A percentile compares a stretch with the other conserved stretches of the same genome.
Evolutionary conservation across 1,140 invertebrate species (phyloP).

Genomic region (Caenorhabditis tropicalis): DNA sequence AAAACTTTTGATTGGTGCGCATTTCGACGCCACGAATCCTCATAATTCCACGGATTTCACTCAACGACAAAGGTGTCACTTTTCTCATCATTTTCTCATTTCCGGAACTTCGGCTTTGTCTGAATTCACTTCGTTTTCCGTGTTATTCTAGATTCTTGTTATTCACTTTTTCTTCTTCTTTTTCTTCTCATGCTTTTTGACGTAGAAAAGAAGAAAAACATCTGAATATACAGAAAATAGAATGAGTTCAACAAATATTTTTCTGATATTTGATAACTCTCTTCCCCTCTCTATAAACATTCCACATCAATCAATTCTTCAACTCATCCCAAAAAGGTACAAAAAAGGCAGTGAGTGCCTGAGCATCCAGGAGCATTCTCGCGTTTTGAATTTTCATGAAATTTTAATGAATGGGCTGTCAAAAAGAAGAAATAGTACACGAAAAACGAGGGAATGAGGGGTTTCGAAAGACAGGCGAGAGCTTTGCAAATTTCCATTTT

Average conservation of each 20-base stretch:
- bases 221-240: background rate
- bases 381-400: slow-evolving; percentile 45
- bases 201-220: background rate
- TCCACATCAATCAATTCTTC: background rate
- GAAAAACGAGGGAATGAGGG: background rate
- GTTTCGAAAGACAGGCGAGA: background rate
- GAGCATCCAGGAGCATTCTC: background rate
- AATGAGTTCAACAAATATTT: background rate
- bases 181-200: background rate
- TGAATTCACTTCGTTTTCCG: background rate
- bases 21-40: slow-evolving; percentile 34
- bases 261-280: slow-evolving; percentile 1
- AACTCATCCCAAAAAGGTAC: background rate
- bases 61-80: background rate
- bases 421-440: slow-evolving; percentile 12
- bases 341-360: background rate
- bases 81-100: background rate
- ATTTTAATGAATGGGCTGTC: slow-evolving; percentile 17
- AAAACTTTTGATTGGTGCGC: background rate
- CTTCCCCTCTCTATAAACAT: background rate
- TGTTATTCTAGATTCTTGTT: background rate
- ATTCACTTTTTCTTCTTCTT: background rate
- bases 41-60: slow-evolving; percentile 34
- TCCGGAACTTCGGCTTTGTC: background rate
- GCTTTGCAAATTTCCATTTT: slow-evolving; percentile 24